Evolutionary conservation across 2,888 invertebrate species (phyloP), one percentile per base, ranked within the genome.

Genomic region (Dasypogon diadema): DNA sequence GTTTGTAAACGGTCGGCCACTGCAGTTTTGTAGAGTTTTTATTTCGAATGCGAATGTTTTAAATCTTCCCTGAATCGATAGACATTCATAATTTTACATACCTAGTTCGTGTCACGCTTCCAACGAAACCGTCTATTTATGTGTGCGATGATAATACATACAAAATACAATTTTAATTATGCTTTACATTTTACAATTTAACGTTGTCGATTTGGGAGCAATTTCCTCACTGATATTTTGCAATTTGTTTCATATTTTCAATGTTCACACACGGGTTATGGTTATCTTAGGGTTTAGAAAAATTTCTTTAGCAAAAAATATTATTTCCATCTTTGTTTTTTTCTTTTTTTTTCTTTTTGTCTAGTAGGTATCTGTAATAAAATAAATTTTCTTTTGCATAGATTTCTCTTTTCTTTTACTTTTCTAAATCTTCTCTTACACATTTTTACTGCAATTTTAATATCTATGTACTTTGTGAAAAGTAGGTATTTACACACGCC

Each of bases 251-350:
- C n/a, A n/a, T 0, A 14, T 48, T 48, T 54, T 54, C 14, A 2
- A 54, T 51, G 4, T 46, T 46, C 12, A 18, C 51, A 18, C 21
- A 12, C 42, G 5, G 34, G 12, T 37, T 22, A 21, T 65, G 65
- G 14, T 46, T 65, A 65, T 48, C 60, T 65, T 46, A 65, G 26
- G 42, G 65, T 18, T 48, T 48, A 70, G 51, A 70, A 70, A 70
- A 70, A 54, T 34, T 68, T 51, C 16, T 70, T 68, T 70, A 70
- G 70, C 70, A 70, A 70, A 70, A 70, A 70, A 70, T 70, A 70
- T 51, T 12, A 68, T 70, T 70, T 70, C 70, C 70, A 54, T 70
- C 51, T 48, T n/a, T n/a, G n/a, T n/a, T n/a, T n/a, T n/a, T n/a
- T n/a, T 48, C 16, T 14, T 48, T 48, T 48, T 48, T 48, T 48